Conservation (phyloP, 2,888 invertebrate species). For the Orthonevra nobilis region DNA sequence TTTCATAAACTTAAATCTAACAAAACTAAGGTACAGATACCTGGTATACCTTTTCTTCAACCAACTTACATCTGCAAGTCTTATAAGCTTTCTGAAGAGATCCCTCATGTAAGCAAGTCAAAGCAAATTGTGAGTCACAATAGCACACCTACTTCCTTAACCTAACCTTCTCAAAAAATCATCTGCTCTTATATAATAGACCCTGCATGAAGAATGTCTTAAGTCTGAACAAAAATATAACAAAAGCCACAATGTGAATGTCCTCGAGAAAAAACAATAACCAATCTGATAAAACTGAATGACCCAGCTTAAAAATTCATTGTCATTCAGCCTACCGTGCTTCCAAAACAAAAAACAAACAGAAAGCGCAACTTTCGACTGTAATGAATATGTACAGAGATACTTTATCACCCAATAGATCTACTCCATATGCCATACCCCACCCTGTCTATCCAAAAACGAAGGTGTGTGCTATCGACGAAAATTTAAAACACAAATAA, state of each 20-base stretch:
- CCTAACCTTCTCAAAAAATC: too few species aligned
- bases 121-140: too few species aligned
- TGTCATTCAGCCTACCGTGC: constrained; percentile 31
- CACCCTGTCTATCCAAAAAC: constrained; percentile 4
- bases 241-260: constrained; percentile 29
- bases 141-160: too few species aligned
- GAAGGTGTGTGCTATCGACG: constrained; percentile 24
- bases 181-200: too few species aligned
- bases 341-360: constrained; percentile 31
- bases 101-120: too few species aligned
- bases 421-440: too few species aligned
- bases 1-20: too few species aligned
- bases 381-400: constrained; percentile 41
- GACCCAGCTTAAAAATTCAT: constrained; percentile 32
- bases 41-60: too few species aligned
- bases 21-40: too few species aligned
- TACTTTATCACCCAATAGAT: constrained; percentile 35
- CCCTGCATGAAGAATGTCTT: not conserved
- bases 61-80: too few species aligned
- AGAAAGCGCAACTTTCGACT: constrained; percentile 24
- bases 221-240: constrained; percentile 9
- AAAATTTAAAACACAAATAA: constrained; percentile 21
- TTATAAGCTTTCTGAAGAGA: too few species aligned
- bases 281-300: constrained; percentile 8
- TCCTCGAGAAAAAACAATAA: constrained; percentile 7